Evolutionary conservation across 1,140 invertebrate genomes (phyloP).

Genomic region (Teleopsis dalmanni): DNA sequence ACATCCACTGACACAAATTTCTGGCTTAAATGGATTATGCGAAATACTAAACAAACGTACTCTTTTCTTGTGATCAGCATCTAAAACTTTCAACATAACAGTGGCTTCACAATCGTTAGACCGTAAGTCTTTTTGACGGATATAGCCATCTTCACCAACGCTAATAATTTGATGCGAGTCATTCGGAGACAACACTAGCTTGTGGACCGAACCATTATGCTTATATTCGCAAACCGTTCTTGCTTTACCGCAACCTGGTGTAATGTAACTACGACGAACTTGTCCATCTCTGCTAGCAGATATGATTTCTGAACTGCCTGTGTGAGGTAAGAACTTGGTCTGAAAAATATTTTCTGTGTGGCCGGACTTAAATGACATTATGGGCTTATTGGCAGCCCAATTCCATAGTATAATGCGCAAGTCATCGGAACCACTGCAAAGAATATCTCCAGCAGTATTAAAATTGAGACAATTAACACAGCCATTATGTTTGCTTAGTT

Average conservation of each 20-base stretch:
- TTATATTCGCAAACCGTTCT: slow-evolving; percentile 23
- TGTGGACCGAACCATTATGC: slow-evolving; percentile 34
- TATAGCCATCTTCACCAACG: slow-evolving; percentile 79
- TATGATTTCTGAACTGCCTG: slow-evolving; percentile 70
- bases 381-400: slow-evolving; percentile 65
- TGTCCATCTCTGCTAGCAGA: slow-evolving; percentile 85
- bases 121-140: slow-evolving; percentile 76
- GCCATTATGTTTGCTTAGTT: slow-evolving; percentile 72
- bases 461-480: slow-evolving; percentile 92
- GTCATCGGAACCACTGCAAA: slow-evolving; percentile 82
- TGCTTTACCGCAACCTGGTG: slow-evolving; percentile 23
- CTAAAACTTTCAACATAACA: background rate
- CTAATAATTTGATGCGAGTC: slow-evolving; percentile 74
- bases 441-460: slow-evolving; percentile 57
- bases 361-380: slow-evolving; percentile 63
- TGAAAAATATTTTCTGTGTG: slow-evolving; percentile 87
- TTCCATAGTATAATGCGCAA: slow-evolving; percentile 80
- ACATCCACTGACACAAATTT: slow-evolving; percentile 76
- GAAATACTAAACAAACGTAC: slow-evolving; percentile 80
- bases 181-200: slow-evolving; percentile 46
- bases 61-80: slow-evolving; percentile 10
- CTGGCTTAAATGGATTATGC: slow-evolving; percentile 69
- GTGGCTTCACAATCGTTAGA: background rate
- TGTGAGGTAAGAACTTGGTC: slow-evolving; percentile 58
- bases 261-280: slow-evolving; percentile 49